phyloP scores from a whole-genome alignment of 2,888 invertebrate species.

The Plagiodera versicolora region DNA sequence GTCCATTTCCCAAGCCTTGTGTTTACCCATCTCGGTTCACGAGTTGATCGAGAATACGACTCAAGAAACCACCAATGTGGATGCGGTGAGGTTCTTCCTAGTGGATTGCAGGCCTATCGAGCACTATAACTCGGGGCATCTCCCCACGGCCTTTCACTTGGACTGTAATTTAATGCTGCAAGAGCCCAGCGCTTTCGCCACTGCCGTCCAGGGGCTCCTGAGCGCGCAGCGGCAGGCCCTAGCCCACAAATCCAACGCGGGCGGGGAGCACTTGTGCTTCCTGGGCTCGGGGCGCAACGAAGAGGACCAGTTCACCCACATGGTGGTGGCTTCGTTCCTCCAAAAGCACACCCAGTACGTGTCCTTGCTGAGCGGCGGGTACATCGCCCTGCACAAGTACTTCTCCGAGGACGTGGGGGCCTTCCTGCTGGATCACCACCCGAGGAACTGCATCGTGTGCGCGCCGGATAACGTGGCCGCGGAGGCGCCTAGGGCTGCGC shows the following conservation, averaged over 20 bases:
- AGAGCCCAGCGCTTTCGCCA: conserved; percentile 92
- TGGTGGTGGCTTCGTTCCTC: conserved; percentile 97
- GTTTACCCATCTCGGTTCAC: conserved; percentile 93
- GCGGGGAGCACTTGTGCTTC: conserved; percentile 87
- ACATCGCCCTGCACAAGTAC: conserved; percentile 80
- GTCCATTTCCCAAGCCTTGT: conserved; percentile 79
- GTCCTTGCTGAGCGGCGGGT: conserved; percentile 90
- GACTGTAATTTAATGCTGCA: conserved; percentile 97
- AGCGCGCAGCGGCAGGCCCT: conserved; percentile 87
- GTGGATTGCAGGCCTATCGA: conserved; percentile 97
- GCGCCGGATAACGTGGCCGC: conserved; percentile 55
- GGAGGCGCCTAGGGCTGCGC: conserved; percentile 37
- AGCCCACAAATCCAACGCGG: conserved; percentile 80
- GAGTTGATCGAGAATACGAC: conserved; percentile 86
- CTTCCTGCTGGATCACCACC: conserved; percentile 83
- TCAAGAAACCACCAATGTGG: conserved; percentile 64
- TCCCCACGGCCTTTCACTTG: conserved; percentile 96
- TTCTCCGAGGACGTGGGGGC: conserved; percentile 79
- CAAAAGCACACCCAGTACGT: conserved; percentile 93
- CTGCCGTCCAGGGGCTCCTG: conserved; percentile 89
- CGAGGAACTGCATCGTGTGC: conserved; percentile 80
- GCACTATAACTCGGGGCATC: conserved; percentile 95
- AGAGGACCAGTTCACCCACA: conserved; percentile 94
- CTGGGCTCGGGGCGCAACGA: conserved; percentile 92
- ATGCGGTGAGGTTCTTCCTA: conserved; percentile 81